Conservation (phyloP, 2,113 vertebrate genomes). For the Mirounga angustirostris region DNA sequence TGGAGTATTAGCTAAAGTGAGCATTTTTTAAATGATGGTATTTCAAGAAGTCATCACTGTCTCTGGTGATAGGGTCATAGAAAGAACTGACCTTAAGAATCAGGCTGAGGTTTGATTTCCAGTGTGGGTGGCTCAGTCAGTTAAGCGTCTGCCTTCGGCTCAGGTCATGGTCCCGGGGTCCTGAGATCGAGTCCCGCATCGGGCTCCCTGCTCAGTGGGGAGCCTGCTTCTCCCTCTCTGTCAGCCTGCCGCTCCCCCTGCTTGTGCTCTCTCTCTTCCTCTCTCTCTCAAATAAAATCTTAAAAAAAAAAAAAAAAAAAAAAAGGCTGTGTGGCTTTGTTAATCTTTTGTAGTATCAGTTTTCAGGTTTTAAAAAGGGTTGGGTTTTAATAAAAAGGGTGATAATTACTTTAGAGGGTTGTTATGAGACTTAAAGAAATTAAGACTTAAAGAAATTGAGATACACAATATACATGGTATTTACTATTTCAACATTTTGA, state of each 20-base stretch:
- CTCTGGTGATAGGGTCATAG: not conserved
- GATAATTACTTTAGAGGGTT: not conserved
- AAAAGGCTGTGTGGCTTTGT: not conserved
- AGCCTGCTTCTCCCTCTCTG: too few species aligned
- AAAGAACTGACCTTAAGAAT: not conserved
- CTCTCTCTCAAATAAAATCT: too few species aligned
- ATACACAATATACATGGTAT: not conserved
- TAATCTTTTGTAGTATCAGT: not conserved
- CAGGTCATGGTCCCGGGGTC: too few species aligned
- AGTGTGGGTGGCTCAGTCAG: not conserved
- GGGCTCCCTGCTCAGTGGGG: too few species aligned
- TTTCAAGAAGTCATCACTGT: not conserved
- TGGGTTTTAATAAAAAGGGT: not conserved
- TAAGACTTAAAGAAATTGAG: constrained; percentile 22
- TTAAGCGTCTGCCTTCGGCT: too few species aligned
- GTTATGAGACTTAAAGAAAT: constrained; percentile 7
- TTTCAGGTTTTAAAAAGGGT: constrained; percentile 16
- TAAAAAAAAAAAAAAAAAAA: too few species aligned
- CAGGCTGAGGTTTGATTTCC: not conserved
- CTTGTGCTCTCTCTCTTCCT: too few species aligned
- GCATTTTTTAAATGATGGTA: not conserved
- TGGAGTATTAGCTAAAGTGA: not conserved
- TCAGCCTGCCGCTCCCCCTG: too few species aligned
- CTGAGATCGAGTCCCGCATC: too few species aligned
- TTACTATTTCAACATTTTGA: not conserved